A percentile compares a stretch with the other conserved stretches of the same genome.
These are phyloP conservation scores for Tiaroga cobitis DNA, from an alignment of 2,797 vertebrate species.

Conservation along the genomic window DNA sequence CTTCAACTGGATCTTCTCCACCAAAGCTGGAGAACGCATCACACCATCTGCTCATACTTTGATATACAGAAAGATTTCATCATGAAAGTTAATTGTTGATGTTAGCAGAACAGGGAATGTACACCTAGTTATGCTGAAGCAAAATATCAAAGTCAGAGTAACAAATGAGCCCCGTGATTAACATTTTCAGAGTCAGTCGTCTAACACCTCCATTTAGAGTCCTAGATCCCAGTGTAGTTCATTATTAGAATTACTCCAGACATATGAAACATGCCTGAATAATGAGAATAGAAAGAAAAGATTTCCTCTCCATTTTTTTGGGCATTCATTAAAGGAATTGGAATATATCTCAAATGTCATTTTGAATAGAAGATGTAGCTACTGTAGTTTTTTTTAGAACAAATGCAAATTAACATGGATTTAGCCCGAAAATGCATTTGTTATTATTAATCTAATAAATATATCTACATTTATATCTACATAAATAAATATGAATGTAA, in stretches of 20 bases:
- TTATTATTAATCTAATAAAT: background rate
- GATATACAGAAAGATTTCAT: constrained; percentile 39
- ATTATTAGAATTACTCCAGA: constrained; percentile 21
- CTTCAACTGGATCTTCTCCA: constrained; percentile 54
- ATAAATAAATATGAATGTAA: background rate
- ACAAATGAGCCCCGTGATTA: constrained; percentile 24
- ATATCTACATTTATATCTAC: background rate
- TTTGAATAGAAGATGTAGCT: background rate
- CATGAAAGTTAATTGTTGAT: constrained; percentile 41
- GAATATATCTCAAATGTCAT: background rate
- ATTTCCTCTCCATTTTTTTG: background rate
- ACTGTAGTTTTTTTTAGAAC: background rate
- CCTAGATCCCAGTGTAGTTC: background rate
- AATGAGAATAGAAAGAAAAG: background rate
- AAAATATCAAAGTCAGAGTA: constrained; percentile 27
- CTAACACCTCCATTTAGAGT: constrained; percentile 3
- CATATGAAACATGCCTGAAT: background rate
- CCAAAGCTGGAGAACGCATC: constrained; percentile 40
- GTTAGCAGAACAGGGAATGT: constrained; percentile 12
- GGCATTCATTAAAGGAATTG: background rate
- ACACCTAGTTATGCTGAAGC: constrained; percentile 34
- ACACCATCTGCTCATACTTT: constrained; percentile 59
- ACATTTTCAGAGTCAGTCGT: background rate
- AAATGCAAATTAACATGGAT: background rate
- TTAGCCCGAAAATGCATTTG: background rate